Base-by-base conservation (phyloP, 2,797 vertebrate genomes). In the Cynopterus sphinx region DNA sequence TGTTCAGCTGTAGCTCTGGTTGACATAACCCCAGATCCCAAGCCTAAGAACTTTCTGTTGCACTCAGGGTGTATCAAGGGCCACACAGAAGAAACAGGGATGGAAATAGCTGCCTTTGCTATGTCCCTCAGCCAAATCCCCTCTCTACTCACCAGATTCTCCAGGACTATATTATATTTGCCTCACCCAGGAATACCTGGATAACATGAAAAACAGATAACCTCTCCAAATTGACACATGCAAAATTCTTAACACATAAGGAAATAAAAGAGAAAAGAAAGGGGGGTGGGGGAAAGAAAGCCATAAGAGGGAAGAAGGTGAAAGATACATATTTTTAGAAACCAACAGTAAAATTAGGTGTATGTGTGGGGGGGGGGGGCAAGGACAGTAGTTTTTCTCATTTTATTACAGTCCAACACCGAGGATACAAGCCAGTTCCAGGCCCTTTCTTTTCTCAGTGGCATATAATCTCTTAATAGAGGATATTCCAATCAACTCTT, bases 391-490 rank as follows among this genome's bases (percentile, higher is more conserved):
- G 61, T 83, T 63, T 87, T 70, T 51, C 36, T 94, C 39, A 31
- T 65, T 77, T 67, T 74, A 51, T 68, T 96, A 41, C 16, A 71
- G 59, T 83, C 19, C 61, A 49, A 86, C 19, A 68, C 71, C 51
- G 88, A 65, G 75, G 67, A 94, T 16, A 53, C 24, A 67, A 86
- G 46, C 49, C 53, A 84, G 79, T 55, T 92, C 46, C 39, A 46
- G 67, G 21, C 41, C 26, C 74, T 83, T 75, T 93, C 70, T 89
- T 87, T 79, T 78, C 84, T 75, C 67, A 6, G 71, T 24, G 65
- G 84, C 78, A 95, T 71, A 91, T 26, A 91, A 90, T 81, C 84
- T 85, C 79, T 87, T 90, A 82, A 94, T 82, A 94, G 97, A 97
- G 86, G 53, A 87, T 94, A 93, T 79, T 67, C 90, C 70, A 95